These are phyloP conservation scores for Machaerirhynchus nigripectus DNA, from an alignment of 2,113 vertebrate species.

Conservation along the genomic window DNA sequence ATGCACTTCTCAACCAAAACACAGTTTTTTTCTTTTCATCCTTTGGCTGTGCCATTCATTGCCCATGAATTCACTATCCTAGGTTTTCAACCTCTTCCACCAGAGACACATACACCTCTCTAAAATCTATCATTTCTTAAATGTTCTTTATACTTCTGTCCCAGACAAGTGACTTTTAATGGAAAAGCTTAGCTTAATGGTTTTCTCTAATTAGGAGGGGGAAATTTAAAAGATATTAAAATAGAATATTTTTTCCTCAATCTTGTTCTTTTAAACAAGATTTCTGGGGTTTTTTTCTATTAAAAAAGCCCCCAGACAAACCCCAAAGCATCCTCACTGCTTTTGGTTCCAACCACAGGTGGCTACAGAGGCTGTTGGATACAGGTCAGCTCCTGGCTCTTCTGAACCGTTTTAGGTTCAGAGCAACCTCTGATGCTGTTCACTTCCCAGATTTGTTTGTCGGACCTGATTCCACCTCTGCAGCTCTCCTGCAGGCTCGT, in stretches of 20 bases:
- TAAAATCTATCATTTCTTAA: neutral
- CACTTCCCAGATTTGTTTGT: neutral
- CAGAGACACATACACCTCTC: neutral
- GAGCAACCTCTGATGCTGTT: neutral
- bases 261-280: neutral
- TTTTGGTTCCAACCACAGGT: neutral
- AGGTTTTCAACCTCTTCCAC: neutral
- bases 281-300: neutral
- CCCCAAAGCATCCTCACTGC: neutral
- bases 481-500: neutral
- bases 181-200: neutral
- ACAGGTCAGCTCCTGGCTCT: neutral
- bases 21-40: neutral
- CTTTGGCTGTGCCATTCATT: neutral
- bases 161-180: neutral
- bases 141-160: neutral
- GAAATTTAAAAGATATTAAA: neutral
- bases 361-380: neutral
- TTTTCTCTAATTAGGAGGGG: neutral
- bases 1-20: constrained; percentile 27
- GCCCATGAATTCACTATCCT: constrained; percentile 31
- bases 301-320: neutral
- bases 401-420: neutral
- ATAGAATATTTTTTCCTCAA: neutral
- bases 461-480: neutral